A percentile compares a stretch with the other conserved stretches of the same genome.
phyloP scores from a whole-genome alignment of 2,888 invertebrate species.

The Trissonchulus latispiculum region DNA sequence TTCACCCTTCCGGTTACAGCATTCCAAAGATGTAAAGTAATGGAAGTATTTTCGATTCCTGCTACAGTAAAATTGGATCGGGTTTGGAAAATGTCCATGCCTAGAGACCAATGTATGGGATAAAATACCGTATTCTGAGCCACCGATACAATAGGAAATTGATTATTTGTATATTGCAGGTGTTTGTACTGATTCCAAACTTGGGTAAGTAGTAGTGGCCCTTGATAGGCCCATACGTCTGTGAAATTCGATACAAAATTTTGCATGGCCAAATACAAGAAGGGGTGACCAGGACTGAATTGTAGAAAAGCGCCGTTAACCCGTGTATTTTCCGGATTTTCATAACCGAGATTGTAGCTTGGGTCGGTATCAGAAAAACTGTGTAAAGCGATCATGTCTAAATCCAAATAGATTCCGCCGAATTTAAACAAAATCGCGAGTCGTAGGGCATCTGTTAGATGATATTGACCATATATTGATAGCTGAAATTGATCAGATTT shows the following conservation, averaged over 20 bases:
- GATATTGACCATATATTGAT: background rate
- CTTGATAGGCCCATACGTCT: slow-evolving; percentile 16
- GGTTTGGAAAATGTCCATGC: too few species aligned
- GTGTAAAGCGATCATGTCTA: slow-evolving; percentile 12
- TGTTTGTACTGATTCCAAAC: background rate
- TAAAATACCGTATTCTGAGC: background rate
- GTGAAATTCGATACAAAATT: background rate
- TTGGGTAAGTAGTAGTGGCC: background rate
- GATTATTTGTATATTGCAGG: background rate
- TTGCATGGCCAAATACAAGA: background rate
- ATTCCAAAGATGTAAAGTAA: slow-evolving; percentile 10
- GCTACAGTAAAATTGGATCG: background rate
- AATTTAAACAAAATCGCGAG: slow-evolving; percentile 12
- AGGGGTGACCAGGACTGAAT: background rate
- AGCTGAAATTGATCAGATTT: background rate
- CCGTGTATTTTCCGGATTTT: background rate
- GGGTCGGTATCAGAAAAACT: background rate
- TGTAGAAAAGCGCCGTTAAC: slow-evolving; percentile 13
- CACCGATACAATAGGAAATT: background rate
- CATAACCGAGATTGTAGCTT: background rate
- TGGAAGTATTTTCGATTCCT: background rate
- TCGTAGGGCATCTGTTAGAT: slow-evolving; percentile 11
- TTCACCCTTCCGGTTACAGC: background rate
- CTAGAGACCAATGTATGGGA: too few species aligned
- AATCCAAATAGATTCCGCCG: slow-evolving; percentile 17